Percentiles rank a stretch among this genome's conserved stretches.
Evolutionary conservation across 2,797 vertebrate genomes (phyloP).

Genomic region (Podarcis lilfordi): DNA sequence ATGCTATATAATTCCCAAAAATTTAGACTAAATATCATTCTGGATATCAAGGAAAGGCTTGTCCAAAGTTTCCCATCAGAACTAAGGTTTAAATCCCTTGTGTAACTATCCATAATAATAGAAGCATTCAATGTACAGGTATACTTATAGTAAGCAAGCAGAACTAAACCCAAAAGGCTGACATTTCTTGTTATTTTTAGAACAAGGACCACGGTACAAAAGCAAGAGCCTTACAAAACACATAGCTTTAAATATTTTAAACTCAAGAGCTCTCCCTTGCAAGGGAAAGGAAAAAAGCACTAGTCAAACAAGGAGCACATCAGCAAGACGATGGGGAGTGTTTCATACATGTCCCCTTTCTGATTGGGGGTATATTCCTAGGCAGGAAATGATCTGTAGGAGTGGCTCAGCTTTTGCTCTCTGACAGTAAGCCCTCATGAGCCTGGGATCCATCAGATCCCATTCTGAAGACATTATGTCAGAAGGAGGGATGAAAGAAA

Average conservation of each 20-base stretch:
- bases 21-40: neutral
- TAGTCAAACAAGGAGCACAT: neutral
- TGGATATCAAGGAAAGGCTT: conserved; percentile 11
- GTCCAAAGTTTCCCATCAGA: neutral
- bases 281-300: neutral
- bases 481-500: neutral
- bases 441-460: neutral
- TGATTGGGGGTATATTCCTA: neutral
- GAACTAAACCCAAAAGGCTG: neutral
- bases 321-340: neutral
- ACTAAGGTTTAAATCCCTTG: neutral
- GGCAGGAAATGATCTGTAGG: neutral
- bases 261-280: neutral
- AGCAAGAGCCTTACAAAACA: neutral
- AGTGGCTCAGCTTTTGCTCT: neutral
- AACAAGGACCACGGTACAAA: neutral
- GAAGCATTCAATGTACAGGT: neutral
- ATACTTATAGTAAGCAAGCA: neutral
- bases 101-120: neutral
- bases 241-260: conserved; percentile 8
- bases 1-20: neutral
- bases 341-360: neutral
- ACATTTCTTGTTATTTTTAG: conserved; percentile 9
- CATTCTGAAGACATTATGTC: neutral
- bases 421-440: neutral